Percentiles rank a stretch among this genome's conserved stretches.
These are phyloP conservation scores for Orycteropus afer DNA, from an alignment of 2,113 vertebrate species.

Conservation along the genomic window DNA sequence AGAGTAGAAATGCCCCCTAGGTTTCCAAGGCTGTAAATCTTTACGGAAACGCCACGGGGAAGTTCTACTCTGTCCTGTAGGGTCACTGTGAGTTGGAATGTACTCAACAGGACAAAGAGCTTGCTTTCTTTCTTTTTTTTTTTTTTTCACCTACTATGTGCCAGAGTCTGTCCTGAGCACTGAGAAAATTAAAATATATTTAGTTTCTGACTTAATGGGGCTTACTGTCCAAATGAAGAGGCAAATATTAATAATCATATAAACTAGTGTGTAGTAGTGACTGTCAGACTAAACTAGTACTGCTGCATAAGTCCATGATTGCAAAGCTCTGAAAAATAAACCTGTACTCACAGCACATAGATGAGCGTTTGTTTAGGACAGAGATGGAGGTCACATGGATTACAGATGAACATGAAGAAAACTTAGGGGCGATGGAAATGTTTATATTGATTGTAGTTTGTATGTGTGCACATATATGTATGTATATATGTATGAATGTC, in stretches of 20 bases:
- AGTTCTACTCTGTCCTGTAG: neutral
- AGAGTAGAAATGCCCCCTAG: too few species aligned
- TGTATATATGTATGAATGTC: too few species aligned
- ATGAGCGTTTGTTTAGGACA: neutral
- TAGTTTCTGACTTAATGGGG: neutral
- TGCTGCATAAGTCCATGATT: neutral
- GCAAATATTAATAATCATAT: neutral
- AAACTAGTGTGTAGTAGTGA: neutral
- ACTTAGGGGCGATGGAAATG: neutral
- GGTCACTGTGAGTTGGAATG: neutral
- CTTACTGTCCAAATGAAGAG: neutral
- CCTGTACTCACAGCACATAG: neutral
- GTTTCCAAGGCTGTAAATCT: too few species aligned
- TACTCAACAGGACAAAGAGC: too few species aligned
- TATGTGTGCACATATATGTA: neutral
- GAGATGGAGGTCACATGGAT: neutral
- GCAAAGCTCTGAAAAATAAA: neutral
- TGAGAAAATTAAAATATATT: neutral
- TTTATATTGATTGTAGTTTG: neutral
- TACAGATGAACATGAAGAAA: neutral
- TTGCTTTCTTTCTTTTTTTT: too few species aligned
- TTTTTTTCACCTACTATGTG: neutral
- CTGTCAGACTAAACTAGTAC: neutral
- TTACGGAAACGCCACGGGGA: neutral
- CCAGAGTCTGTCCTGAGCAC: neutral